phyloP scores from a whole-genome alignment of 2,797 vertebrate species.

The Alosa sapidissima region DNA sequence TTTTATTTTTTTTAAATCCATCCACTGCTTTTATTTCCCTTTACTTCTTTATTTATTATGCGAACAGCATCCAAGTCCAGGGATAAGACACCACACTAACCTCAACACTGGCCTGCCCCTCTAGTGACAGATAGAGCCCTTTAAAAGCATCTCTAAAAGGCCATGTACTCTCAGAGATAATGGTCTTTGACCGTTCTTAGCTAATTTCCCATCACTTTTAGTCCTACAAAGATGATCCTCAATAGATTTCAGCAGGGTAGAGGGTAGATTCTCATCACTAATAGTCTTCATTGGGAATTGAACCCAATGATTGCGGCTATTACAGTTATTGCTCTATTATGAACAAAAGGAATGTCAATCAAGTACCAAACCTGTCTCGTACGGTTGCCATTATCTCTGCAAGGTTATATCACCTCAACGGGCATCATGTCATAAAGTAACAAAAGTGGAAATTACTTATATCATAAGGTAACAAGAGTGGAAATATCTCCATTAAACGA shows the following conservation, averaged over 20 bases:
- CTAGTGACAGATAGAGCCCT: not conserved
- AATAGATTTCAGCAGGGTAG: not conserved
- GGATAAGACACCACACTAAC: not conserved
- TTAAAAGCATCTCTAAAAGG: conserved; percentile 3
- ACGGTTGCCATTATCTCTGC: not conserved
- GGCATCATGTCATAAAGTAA: too few relatives aligned
- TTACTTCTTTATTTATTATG: not conserved
- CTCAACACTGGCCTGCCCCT: not conserved
- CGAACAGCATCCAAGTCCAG: not conserved
- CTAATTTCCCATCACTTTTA: not conserved
- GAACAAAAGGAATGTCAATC: not conserved
- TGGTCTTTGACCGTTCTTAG: not conserved
- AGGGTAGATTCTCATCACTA: not conserved
- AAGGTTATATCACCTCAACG: not conserved
- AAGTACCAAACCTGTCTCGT: not conserved
- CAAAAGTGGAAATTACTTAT: too few relatives aligned
- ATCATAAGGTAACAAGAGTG: too few relatives aligned
- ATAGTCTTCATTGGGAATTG: not conserved
- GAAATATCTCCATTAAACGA: too few relatives aligned
- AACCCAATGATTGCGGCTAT: not conserved
- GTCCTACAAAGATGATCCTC: not conserved
- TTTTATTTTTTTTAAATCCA: not conserved
- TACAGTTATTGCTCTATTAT: not conserved
- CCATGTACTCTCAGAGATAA: not conserved
- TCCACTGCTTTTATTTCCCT: not conserved